Conservation (phyloP, 1,140 invertebrate species). For the Neodiprion virginianus region DNA sequence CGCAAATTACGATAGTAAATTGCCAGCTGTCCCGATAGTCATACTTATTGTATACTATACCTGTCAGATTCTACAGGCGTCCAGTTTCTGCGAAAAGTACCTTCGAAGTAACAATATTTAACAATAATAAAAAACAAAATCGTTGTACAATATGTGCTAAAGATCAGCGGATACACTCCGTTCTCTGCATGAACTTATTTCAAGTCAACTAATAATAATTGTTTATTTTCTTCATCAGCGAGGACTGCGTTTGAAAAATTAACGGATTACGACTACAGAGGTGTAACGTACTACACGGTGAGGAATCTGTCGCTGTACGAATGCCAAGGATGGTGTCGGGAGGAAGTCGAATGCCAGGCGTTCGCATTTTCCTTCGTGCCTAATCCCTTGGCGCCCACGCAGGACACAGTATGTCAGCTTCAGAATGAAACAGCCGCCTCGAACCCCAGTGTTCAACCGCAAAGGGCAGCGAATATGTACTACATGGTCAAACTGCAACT, state of each 20-base stretch:
- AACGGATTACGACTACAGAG: conserved; percentile 89
- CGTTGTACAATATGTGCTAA: no score
- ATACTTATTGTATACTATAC: no score
- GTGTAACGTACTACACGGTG: conserved; percentile 91
- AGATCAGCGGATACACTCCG: no score
- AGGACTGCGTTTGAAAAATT: conserved; percentile 92
- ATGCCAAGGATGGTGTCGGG: conserved; percentile 93
- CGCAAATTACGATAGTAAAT: background rate
- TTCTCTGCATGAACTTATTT: no score
- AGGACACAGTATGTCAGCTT: conserved; percentile 90
- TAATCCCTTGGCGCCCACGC: conserved; percentile 88
- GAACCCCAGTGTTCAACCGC: conserved; percentile 82
- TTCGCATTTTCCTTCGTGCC: conserved; percentile 91
- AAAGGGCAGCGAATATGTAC: conserved; percentile 88
- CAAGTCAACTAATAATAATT: background rate
- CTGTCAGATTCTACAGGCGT: no score
- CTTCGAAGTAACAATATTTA: no score
- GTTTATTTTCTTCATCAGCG: conserved; percentile 61
- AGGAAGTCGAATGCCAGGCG: conserved; percentile 89
- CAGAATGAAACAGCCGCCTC: conserved; percentile 91
- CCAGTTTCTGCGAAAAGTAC: no score
- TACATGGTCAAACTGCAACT: conserved; percentile 95
- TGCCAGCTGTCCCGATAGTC: no score
- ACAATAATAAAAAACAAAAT: no score
- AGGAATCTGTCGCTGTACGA: conserved; percentile 92